Conservation (phyloP, 2,113 vertebrate species). For the Antechinus stuartii region DNA sequence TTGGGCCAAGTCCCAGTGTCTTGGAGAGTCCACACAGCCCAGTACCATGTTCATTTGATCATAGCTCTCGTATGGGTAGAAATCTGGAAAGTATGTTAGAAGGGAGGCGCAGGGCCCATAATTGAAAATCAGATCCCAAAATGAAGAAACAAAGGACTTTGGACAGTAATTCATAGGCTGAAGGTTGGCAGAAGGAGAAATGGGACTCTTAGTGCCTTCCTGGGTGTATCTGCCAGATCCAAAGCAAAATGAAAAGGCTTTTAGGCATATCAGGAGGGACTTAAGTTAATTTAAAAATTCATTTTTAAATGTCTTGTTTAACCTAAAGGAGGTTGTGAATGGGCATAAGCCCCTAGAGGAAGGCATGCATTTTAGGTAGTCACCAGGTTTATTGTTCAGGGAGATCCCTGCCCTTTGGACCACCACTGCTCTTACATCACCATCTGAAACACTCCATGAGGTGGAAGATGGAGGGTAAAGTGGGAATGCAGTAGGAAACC, state of each 20-base stretch:
- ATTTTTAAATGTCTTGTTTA: not conserved
- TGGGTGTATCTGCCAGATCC: not conserved
- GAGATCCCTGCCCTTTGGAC: not conserved
- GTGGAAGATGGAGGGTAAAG: not conserved
- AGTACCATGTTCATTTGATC: not conserved
- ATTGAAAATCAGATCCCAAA: not conserved
- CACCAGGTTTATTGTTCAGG: not conserved
- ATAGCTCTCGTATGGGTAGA: not conserved
- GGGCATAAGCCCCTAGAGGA: not conserved
- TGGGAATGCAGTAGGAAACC: not conserved
- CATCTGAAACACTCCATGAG: not conserved
- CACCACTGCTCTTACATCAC: not conserved
- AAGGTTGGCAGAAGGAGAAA: not conserved
- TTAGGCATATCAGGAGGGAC: not conserved
- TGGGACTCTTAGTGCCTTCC: not conserved
- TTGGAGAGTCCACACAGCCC: not conserved
- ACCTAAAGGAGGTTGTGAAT: not conserved
- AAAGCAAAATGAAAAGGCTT: not conserved
- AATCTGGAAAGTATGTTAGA: not conserved
- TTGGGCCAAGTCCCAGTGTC: not conserved
- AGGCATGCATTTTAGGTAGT: not conserved
- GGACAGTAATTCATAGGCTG: not conserved
- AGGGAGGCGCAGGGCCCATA: not conserved
- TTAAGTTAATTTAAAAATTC: not conserved
- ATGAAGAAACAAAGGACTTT: not conserved